phyloP scores from a whole-genome alignment of 2,113 vertebrate species.

The Nesogale talazaci region DNA sequence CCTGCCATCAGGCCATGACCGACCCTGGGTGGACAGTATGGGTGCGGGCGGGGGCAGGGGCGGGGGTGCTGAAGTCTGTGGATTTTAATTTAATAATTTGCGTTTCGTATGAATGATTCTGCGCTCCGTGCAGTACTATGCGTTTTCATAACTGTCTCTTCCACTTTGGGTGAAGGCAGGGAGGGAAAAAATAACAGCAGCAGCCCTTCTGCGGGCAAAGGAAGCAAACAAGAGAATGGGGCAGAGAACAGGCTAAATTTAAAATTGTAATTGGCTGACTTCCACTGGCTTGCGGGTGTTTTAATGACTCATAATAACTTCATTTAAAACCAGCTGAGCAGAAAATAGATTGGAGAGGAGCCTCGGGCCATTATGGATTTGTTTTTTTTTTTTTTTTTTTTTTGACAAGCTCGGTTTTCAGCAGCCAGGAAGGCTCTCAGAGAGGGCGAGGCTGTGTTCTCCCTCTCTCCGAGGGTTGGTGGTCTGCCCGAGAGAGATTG shows the following conservation, averaged over 20 bases:
- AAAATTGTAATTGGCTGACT: conserved; percentile 99
- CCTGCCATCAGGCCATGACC: not conserved
- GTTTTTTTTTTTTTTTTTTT: conserved; percentile 81
- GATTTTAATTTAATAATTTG: conserved; percentile 63
- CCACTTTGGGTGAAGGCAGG: conserved; percentile 76
- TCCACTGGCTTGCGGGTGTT: conserved; percentile 99
- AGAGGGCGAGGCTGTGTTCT: conserved; percentile 83
- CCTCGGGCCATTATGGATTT: conserved; percentile 99
- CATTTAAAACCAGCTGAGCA: conserved; percentile 99
- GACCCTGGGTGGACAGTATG: not conserved
- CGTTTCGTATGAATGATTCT: conserved; percentile 78
- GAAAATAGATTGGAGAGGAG: conserved; percentile 99
- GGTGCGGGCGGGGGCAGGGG: not conserved
- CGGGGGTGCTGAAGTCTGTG: not conserved
- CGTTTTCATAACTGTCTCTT: conserved; percentile 81
- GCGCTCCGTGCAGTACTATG: conserved; percentile 39
- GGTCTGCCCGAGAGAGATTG: conserved; percentile 86
- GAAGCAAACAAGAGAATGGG: conserved; percentile 89
- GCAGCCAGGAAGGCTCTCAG: conserved; percentile 87
- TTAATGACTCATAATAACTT: conserved; percentile 99
- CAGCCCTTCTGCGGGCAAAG: conserved; percentile 86
- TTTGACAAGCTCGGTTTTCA: conserved; percentile 88
- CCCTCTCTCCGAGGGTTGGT: conserved; percentile 79
- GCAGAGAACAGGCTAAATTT: conserved; percentile 99
- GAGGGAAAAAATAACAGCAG: conserved; percentile 80